A percentile compares a stretch with the other conserved stretches of the same genome.
Conservation (phyloP, 2,113 vertebrate species). For the human region DNA sequence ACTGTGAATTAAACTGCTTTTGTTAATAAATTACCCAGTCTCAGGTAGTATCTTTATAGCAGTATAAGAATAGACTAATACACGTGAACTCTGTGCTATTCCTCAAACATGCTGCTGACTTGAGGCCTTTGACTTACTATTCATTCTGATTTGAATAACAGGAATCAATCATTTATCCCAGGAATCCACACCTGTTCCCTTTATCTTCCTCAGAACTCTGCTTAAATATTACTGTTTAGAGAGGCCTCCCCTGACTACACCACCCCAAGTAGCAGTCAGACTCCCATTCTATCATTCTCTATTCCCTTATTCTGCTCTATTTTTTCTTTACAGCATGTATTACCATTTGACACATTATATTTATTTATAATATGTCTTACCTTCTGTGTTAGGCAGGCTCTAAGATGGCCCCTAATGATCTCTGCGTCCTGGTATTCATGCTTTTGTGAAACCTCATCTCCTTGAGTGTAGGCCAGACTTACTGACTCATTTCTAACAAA, state of each 20-base stretch:
- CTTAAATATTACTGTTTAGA: not conserved
- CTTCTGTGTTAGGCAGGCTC: not conserved
- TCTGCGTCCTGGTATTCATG: slow-evolving; percentile 2
- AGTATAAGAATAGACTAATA: too few relatives aligned
- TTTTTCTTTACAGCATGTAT: not conserved
- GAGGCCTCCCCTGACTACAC: not conserved
- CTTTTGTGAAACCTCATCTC: not conserved
- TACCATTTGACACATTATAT: not conserved
- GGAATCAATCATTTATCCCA: not conserved
- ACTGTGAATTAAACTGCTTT: too few relatives aligned
- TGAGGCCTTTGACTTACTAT: not conserved
- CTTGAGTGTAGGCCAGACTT: not conserved
- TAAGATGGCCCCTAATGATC: slow-evolving; percentile 1
- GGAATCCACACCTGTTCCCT: not conserved
- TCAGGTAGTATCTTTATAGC: too few relatives aligned
- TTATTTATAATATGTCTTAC: not conserved
- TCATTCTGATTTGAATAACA: not conserved
- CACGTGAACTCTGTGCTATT: not conserved
- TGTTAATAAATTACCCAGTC: too few relatives aligned
- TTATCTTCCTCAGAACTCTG: not conserved
- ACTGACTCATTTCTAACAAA: slow-evolving; percentile 41
- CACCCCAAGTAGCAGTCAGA: not conserved
- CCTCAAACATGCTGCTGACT: not conserved
- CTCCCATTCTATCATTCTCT: not conserved
- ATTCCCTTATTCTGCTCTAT: not conserved